phyloP scores from a whole-genome alignment of 2,888 invertebrate genomes.

The Chaetogeoica ovagalla region DNA sequence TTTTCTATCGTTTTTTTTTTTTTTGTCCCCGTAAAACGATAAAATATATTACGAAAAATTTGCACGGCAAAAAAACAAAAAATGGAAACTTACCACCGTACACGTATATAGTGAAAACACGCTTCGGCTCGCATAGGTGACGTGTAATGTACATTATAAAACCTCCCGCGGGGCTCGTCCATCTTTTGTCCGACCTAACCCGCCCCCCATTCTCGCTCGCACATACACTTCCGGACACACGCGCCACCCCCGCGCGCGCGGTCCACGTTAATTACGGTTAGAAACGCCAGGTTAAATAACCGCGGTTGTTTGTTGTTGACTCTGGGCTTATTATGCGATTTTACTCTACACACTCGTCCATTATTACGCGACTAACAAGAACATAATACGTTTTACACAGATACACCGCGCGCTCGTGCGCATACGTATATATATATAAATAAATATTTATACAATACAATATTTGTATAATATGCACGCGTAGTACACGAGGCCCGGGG shows the following conservation, averaged over 20 bases:
- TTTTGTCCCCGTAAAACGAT: not conserved
- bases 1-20: too few relatives aligned
- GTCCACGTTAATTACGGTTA: conserved; percentile 51
- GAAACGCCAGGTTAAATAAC: conserved; percentile 52
- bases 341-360: conserved; percentile 51
- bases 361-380: conserved; percentile 47
- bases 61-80: not conserved
- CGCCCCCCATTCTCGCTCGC: not conserved
- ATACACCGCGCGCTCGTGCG: not conserved
- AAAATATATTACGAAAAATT: not conserved
- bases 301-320: conserved; percentile 51
- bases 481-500: not conserved
- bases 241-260: not conserved
- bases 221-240: conserved; percentile 26
- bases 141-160: conserved; percentile 49
- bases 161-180: conserved; percentile 50
- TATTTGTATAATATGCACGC: too few relatives aligned
- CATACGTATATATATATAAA: not conserved
- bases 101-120: too few relatives aligned
- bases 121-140: conserved; percentile 36
- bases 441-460: too few relatives aligned
- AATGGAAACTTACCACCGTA: not conserved
- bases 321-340: conserved; percentile 47
- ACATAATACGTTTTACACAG: conserved; percentile 33
- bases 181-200: conserved; percentile 47